Evolutionary conservation across 30 jellyfish, hydroid and myxozoan genomes (phyloP).

Genomic region (Hydra vulgaris): DNA sequence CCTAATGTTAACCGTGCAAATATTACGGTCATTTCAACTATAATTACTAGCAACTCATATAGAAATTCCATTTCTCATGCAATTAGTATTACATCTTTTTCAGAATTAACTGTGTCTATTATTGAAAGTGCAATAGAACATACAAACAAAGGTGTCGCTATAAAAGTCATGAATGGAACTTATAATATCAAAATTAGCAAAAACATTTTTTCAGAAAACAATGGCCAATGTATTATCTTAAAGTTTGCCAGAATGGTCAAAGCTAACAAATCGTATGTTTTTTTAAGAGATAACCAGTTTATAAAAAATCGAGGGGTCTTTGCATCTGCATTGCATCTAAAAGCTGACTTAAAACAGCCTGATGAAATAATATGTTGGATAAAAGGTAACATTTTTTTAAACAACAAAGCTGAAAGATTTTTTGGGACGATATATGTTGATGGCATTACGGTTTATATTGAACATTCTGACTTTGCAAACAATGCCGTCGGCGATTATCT

Average conservation of each 20-base stretch:
- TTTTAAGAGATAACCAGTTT: slow-evolving; percentile 6
- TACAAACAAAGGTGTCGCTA: slow-evolving; percentile 58
- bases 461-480: slow-evolving; percentile 22
- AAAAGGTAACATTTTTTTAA: slow-evolving; percentile 21
- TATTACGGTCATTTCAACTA: slow-evolving; percentile 19
- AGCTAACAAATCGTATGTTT: slow-evolving; percentile 10
- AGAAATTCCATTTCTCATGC: slow-evolving; percentile 51
- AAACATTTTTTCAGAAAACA: slow-evolving; percentile 33
- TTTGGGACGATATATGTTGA: slow-evolving; percentile 92
- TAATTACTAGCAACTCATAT: slow-evolving; percentile 19
- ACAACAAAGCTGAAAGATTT: slow-evolving; percentile 62
- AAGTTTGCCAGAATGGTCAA: slow-evolving; percentile 33
- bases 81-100: slow-evolving; percentile 24
- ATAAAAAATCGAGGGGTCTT: slow-evolving; percentile 55
- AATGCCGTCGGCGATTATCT: slow-evolving; percentile 78
- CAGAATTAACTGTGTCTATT: slow-evolving; percentile 19
- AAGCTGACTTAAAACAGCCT: neutral
- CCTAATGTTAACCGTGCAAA: slow-evolving; percentile 15
- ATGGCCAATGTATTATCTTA: slow-evolving; percentile 59
- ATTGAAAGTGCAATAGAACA: slow-evolving; percentile 23
- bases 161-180: slow-evolving; percentile 25
- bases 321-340: slow-evolving; percentile 68
- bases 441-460: slow-evolving; percentile 37
- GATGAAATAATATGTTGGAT: slow-evolving; percentile 14
- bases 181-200: slow-evolving; percentile 11